Evolutionary conservation across 2,888 invertebrate genomes (phyloP), one percentile per base, ranked within the genome.

Genomic region (Deilephila porcellus): DNA sequence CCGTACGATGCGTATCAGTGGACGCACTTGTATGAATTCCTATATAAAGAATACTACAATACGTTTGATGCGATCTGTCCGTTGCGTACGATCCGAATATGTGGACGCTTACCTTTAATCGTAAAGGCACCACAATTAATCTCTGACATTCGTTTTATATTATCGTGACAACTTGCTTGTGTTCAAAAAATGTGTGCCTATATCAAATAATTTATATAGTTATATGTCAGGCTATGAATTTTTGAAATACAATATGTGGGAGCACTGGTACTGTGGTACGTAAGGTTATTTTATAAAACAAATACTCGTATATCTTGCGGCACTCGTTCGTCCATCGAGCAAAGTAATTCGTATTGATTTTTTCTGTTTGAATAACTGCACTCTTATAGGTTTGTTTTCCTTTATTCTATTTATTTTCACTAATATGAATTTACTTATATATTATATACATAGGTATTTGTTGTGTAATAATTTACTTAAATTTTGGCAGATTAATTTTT

Each of bases 311-410:
- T 45, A 45, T 45, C 45, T 45, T 45, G 56, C 56, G 17, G 56
- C 14, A 56, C 56, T n/a, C n/a, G 56, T 56, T 56, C n/a, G 56
- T 56, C 56, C 56, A 56, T n/a, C 14, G 56, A 56, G 56, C n/a
- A 56, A 56, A 56, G 56, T 56, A 56, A 56, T 56, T 56, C 56
- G 4, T 56, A n/a, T 56, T n/a, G 56, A 53, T 56, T 56, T 56
- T 0, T n/a, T 17, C 17, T 56, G 56, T 56, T 56, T 56, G n/a
- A 56, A 17, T 56, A n/a, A 56, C 56, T 17, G 3, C 4, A 53
- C 53, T 56, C n/a, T 56, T 56, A 56, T 17, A 4, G n/a, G n/a
- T n/a, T 4, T n/a, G 56, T 6, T n/a, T 56, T 56, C 5, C 19
- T 56, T n/a, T n/a, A n/a, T 56, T 56, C n/a, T 56, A 56, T 56